Evolutionary conservation across 2,888 invertebrate genomes (phyloP).

Genomic region (Lithophane semibrunnea): DNA sequence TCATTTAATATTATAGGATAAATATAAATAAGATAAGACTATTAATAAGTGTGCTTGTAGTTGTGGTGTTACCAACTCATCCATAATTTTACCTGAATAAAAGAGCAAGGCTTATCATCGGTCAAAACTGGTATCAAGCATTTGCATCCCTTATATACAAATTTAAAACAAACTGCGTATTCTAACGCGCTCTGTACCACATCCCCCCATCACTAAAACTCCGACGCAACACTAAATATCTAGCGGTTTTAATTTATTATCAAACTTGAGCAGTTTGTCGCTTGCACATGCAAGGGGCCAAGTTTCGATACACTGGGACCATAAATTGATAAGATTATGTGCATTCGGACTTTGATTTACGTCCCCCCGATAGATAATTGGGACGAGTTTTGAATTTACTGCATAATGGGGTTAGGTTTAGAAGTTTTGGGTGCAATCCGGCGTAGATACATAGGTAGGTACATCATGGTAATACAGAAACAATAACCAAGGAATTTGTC

Average conservation of each 20-base stretch:
- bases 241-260: slow-evolving; percentile 86
- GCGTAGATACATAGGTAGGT: slow-evolving; percentile 1
- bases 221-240: slow-evolving; percentile 76
- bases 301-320: slow-evolving; percentile 86
- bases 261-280: slow-evolving; percentile 84
- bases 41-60: too few relatives aligned
- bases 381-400: slow-evolving; percentile 67
- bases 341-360: slow-evolving; percentile 75
- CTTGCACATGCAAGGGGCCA: slow-evolving; percentile 79
- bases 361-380: slow-evolving; percentile 67
- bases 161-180: too few relatives aligned
- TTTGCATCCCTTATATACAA: too few relatives aligned
- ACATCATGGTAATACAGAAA: slow-evolving; percentile 3
- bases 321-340: slow-evolving; percentile 87
- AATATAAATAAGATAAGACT: too few relatives aligned
- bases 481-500: neutral
- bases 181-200: neutral
- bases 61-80: too few relatives aligned
- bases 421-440: slow-evolving; percentile 26
- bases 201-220: slow-evolving; percentile 62
- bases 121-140: too few relatives aligned
- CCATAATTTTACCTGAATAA: too few relatives aligned
- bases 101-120: too few relatives aligned
- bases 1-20: too few relatives aligned
- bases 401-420: slow-evolving; percentile 37